These are phyloP conservation scores for Radopholus similis DNA, from an alignment of 1,140 invertebrate species.

Conservation along the genomic window DNA sequence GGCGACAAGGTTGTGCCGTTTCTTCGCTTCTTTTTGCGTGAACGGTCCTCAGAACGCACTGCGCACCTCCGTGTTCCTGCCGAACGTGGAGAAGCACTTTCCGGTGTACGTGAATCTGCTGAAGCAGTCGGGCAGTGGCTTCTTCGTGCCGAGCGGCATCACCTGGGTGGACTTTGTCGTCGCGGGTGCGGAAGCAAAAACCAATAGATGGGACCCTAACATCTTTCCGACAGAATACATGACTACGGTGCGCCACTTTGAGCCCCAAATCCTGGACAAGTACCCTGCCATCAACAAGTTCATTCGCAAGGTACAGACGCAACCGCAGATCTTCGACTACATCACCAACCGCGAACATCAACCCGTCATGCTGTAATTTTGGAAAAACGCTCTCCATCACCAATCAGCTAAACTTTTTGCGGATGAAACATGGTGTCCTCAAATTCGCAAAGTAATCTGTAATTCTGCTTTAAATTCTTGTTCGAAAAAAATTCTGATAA, in stretches of 20 bases:
- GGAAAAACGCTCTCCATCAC: too few relatives aligned
- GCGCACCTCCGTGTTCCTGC: constrained; percentile 22
- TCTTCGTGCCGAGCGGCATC: constrained; percentile 19
- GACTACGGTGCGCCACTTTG: constrained; percentile 29
- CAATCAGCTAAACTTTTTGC: too few relatives aligned
- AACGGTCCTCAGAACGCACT: constrained; percentile 18
- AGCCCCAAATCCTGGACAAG: constrained; percentile 26
- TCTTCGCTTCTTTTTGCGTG: neutral
- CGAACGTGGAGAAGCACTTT: constrained; percentile 27
- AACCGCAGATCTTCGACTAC: constrained; percentile 28
- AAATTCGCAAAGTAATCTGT: too few relatives aligned
- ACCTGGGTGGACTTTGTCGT: constrained; percentile 31
- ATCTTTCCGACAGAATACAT: constrained; percentile 20
- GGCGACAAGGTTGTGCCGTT: constrained; percentile 17
- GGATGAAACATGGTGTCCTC: too few relatives aligned
- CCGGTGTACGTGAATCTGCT: constrained; percentile 27
- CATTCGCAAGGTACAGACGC: constrained; percentile 23
- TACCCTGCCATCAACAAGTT: constrained; percentile 29
- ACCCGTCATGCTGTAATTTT: too few relatives aligned
- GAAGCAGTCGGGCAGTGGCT: constrained; percentile 28
- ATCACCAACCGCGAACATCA: constrained; percentile 26
- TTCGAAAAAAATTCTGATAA: too few relatives aligned
- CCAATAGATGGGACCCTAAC: constrained; percentile 1
- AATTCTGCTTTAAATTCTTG: too few relatives aligned
- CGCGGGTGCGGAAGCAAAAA: constrained; percentile 2